A percentile compares a stretch with the other conserved stretches of the same genome.
phyloP scores from a whole-genome alignment of 2,113 vertebrate species.

The Erinaceus europaeus region DNA sequence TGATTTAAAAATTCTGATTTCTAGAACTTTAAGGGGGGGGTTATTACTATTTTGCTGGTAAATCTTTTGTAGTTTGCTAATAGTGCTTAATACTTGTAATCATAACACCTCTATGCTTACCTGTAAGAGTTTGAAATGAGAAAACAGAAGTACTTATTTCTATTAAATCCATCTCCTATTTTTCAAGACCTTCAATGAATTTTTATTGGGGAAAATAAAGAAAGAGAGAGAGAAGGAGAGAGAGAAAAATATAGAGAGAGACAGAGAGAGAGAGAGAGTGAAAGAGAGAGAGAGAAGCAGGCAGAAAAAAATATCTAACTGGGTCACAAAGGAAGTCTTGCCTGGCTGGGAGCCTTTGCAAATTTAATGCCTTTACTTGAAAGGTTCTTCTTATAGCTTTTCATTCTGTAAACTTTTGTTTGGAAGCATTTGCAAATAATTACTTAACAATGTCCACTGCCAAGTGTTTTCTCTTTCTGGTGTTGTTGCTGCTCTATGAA shows the following conservation, averaged over 20 bases:
- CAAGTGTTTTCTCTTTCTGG: no score
- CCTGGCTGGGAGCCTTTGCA: neutral
- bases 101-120: neutral
- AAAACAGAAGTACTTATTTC: neutral
- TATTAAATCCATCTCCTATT: neutral
- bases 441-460: no score
- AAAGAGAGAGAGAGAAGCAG: neutral
- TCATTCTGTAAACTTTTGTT: neutral
- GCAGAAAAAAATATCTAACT: neutral
- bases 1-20: neutral
- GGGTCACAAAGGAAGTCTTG: accelerated
- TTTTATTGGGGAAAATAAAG: no score
- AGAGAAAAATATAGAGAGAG: neutral
- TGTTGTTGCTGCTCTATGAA: neutral
- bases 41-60: accelerated
- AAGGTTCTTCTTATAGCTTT: neutral
- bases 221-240: neutral
- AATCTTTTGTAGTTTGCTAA: no score
- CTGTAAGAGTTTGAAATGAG: neutral
- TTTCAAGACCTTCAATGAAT: neutral
- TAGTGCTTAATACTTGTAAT: neutral
- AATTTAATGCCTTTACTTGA: accelerated
- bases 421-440: no score
- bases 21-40: neutral
- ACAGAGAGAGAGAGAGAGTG: neutral